These are phyloP conservation scores for Epinephelus malabaricus DNA, from an alignment of 2,797 vertebrate genomes.

Conservation along the genomic window DNA sequence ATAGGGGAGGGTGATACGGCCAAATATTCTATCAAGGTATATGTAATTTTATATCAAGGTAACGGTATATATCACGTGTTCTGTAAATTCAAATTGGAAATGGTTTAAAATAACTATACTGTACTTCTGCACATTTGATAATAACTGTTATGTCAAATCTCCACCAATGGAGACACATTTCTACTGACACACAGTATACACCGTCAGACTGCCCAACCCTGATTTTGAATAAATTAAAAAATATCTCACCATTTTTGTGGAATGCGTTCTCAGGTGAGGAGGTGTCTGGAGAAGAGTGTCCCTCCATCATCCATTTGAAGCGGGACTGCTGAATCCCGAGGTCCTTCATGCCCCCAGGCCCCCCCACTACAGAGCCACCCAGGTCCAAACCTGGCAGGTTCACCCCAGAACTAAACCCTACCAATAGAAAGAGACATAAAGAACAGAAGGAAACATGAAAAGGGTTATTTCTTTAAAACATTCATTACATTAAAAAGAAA, in stretches of 20 bases:
- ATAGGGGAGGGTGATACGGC: no score
- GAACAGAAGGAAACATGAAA: background rate
- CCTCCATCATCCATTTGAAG: conserved; percentile 99
- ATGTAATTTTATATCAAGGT: no score
- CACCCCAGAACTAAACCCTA: conserved; percentile 92
- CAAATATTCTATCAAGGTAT: no score
- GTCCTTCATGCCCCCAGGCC: conserved; percentile 89
- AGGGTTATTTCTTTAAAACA: background rate
- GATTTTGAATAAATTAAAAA: background rate
- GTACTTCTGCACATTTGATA: no score
- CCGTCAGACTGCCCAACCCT: no score
- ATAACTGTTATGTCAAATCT: no score
- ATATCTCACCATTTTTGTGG: conserved; percentile 94
- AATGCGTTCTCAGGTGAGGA: conserved; percentile 92
- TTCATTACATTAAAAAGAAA: background rate
- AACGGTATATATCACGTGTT: no score
- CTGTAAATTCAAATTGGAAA: no score
- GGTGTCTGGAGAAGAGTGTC: conserved; percentile 92
- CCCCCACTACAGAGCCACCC: conserved; percentile 90
- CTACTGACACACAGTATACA: no score
- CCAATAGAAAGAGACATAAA: background rate
- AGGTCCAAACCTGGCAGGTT: conserved; percentile 90
- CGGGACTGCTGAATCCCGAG: conserved; percentile 93
- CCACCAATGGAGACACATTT: no score
- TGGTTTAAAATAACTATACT: no score